Evolutionary conservation across 2,113 vertebrate genomes (phyloP), one percentile per base, ranked within the genome.

Genomic region (Stictonetta naevosa): DNA sequence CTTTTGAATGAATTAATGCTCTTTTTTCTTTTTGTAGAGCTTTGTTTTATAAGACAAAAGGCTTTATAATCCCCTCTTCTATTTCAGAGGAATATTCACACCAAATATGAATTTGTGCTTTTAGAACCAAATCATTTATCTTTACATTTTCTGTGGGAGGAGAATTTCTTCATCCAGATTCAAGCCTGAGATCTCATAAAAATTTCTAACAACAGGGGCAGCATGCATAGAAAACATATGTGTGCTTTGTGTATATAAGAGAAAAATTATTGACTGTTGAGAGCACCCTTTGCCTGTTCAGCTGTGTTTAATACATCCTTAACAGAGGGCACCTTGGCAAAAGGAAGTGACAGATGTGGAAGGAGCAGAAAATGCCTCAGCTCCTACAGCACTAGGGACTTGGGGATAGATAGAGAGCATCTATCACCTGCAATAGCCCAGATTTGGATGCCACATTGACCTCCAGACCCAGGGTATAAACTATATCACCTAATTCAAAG

Each of bases 111-210:
- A 92, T 87, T 87, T 59, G 0, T 92, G 86, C 80, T 88, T 91
- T 84, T 91, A 82, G 78, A 95, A 83, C 50, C 40, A 88, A 92
- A 81, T 78, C 38, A 1, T 90, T 95, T 88, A 86, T 88, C 88
- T 96, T 96, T 86, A 81, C 83, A 72, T 84, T 93, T 92, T 95
- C 93, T 92, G 83, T 94, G 66, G 95, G 95, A 95, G 90, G 88
- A 93, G 56, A 95, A 75, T 36, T 74, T 90, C 67, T 92, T 93
- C 83, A 92, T 94, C 86, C 80, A 94, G 71, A 90, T 38, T 36
- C 73, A 74, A 95, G 85, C 72, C 56, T 86, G 80, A 33, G 81
- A 81, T 83, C 28, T 78, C 73, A 86, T 50, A 36, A 90, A 78
- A 76, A 76, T 74, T 84, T 89, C 66, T 77, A 33, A 59, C 46